Conservation (phyloP, 2,888 invertebrate species). For the Hanleya hanleyi region DNA sequence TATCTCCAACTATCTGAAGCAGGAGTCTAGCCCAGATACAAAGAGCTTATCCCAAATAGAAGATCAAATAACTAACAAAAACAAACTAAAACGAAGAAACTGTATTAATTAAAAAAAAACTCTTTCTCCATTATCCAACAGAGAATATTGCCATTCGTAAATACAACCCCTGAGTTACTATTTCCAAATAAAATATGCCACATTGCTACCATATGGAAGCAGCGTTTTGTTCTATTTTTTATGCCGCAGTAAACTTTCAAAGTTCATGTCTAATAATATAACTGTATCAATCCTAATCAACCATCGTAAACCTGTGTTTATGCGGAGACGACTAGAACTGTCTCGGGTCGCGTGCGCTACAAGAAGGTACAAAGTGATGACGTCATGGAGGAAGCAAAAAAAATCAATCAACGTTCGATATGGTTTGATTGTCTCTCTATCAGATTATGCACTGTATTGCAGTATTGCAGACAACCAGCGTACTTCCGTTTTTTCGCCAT, state of each 20-base stretch:
- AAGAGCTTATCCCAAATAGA: no score
- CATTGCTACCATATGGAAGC: neutral
- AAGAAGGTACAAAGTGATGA: neutral
- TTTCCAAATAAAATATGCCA: neutral
- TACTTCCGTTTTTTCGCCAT: no score
- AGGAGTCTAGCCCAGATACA: no score
- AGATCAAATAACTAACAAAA: no score
- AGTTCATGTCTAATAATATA: neutral
- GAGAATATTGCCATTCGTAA: neutral
- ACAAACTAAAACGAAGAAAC: no score
- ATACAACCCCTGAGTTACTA: neutral
- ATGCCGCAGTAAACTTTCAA: neutral
- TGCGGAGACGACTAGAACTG: no score
- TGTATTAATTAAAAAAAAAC: neutral
- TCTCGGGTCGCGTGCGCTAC: no score
- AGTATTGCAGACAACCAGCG: neutral
- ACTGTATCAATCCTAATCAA: neutral
- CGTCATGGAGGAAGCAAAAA: neutral
- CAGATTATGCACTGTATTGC: neutral
- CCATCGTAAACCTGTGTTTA: no score
- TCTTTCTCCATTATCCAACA: neutral
- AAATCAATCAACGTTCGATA: neutral
- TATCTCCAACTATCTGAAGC: no score
- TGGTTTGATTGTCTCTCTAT: neutral
- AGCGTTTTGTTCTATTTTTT: neutral